Base-by-base conservation (phyloP, 1,140 invertebrate genomes). In the Halesus radiatus region DNA sequence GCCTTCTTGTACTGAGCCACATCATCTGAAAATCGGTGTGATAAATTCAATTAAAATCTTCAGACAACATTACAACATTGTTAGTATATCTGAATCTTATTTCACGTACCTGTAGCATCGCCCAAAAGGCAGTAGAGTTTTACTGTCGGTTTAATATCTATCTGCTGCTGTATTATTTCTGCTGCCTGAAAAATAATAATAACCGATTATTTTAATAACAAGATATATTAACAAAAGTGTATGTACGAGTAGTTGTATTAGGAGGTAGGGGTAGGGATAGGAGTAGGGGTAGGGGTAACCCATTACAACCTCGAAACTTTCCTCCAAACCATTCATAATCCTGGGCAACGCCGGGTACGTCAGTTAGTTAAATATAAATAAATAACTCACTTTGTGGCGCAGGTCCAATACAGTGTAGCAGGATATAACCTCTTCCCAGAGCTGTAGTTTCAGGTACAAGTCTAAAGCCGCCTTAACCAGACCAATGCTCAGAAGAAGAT, bases 391-490 rank as follows among this genome's bases (percentile, higher is more conserved):
- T 89, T 97, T 97, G 84, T 98, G 96, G 37, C 93, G 91, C 81
- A 97, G 89, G 83, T 96, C 93, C 58, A 98, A 87, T 80, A 92
- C 89, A 56, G 95, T 95, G 85, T 98, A 98, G 89, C 98, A 99
- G 1, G 92, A 90, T 80, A 99, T 96, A 18, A 98, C 95, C 86
- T 98, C 93, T 84, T 98, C 96, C 98, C 97, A 99, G n/a, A 95
- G 87, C 80, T 96, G 90, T 10, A 98, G 89, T 64, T 92, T 89
- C 22, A 95, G 89, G 87, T 94, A 99, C 45, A 97, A 89, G 83
- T 98, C 96, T 16, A 99, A 89, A 32, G 97, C 97, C 29, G 93
- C 93, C 85, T 97, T 97, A 0, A 95, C 91, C 76, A 95, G 90
- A 29, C 97, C 97, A 37, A 98, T 85, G 83, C 93, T 94, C 0